phyloP scores from a whole-genome alignment of 1,140 invertebrate genomes.

The Papilio aristodemus region DNA sequence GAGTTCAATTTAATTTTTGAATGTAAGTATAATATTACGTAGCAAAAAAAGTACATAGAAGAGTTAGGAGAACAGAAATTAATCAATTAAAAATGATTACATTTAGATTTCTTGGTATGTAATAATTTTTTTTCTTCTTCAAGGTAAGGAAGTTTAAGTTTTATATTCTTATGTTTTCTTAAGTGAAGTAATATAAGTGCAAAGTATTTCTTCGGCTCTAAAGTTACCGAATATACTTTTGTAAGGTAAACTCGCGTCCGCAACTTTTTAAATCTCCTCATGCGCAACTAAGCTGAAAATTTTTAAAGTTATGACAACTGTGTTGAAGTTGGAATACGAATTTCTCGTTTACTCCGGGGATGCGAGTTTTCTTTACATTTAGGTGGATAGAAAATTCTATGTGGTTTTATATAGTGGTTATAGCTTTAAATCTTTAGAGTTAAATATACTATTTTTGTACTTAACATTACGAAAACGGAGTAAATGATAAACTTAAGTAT shows the following conservation, averaged over 20 bases:
- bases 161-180: background rate
- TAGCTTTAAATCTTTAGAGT: no score
- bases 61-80: no score
- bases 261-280: constrained; percentile 32
- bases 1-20: no score
- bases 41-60: no score
- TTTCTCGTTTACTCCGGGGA: constrained; percentile 16
- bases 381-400: background rate
- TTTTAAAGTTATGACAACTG: constrained; percentile 33
- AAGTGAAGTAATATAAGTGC: background rate
- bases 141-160: background rate
- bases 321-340: constrained; percentile 31
- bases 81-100: no score
- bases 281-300: constrained; percentile 30
- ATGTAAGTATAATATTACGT: no score
- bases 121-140: background rate
- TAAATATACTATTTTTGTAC: no score
- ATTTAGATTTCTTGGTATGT: background rate
- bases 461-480: no score
- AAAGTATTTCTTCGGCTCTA: background rate
- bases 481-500: no score
- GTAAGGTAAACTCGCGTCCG: constrained; percentile 3
- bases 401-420: background rate
- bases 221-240: constrained; percentile 8
- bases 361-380: constrained; percentile 10